Evolutionary conservation across 2,113 vertebrate species (phyloP).

Genomic region (Gobio gobio): DNA sequence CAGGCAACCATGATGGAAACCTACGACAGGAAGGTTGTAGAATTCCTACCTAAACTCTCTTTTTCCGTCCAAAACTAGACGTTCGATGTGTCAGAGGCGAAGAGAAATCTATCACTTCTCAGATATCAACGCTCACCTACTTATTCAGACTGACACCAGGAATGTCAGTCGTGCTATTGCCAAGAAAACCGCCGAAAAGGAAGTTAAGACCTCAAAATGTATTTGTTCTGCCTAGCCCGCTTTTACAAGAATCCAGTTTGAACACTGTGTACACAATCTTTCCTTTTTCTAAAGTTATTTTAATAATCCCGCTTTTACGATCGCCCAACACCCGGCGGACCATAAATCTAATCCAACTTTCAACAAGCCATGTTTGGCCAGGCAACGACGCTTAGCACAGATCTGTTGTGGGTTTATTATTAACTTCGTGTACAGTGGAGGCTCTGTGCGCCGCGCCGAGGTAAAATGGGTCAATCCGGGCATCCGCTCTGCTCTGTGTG

Average conservation of each 20-base stretch:
- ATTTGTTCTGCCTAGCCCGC: slow-evolving; percentile 64
- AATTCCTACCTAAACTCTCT: slow-evolving; percentile 25
- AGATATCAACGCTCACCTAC: slow-evolving; percentile 43
- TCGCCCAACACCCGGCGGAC: slow-evolving; percentile 60
- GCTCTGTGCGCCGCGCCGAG: slow-evolving; percentile 48
- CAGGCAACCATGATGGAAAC: slow-evolving; percentile 68
- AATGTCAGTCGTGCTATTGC: slow-evolving; percentile 51
- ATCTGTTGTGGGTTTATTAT: slow-evolving; percentile 74
- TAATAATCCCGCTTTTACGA: slow-evolving; percentile 62
- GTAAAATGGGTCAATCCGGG: slow-evolving; percentile 62
- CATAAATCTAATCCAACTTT: slow-evolving; percentile 74
- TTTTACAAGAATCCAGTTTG: slow-evolving; percentile 58
- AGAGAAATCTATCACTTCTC: slow-evolving; percentile 25
- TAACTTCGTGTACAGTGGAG: slow-evolving; percentile 68
- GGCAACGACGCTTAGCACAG: slow-evolving; percentile 60
- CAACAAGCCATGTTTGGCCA: slow-evolving; percentile 74
- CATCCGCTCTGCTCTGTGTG: slow-evolving; percentile 56
- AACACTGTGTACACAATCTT: slow-evolving; percentile 65
- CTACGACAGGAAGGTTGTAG: slow-evolving; percentile 54
- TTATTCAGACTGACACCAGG: slow-evolving; percentile 45
- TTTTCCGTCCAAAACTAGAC: slow-evolving; percentile 35
- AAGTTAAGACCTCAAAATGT: slow-evolving; percentile 63
- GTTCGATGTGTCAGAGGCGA: slow-evolving; percentile 5
- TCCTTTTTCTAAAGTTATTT: slow-evolving; percentile 63
- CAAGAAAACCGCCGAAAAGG: slow-evolving; percentile 63